Percentiles rank a stretch among this genome's conserved stretches.
These are phyloP conservation scores for Calameuta idolon DNA, from an alignment of 2,888 invertebrate genomes.

Conservation along the genomic window DNA sequence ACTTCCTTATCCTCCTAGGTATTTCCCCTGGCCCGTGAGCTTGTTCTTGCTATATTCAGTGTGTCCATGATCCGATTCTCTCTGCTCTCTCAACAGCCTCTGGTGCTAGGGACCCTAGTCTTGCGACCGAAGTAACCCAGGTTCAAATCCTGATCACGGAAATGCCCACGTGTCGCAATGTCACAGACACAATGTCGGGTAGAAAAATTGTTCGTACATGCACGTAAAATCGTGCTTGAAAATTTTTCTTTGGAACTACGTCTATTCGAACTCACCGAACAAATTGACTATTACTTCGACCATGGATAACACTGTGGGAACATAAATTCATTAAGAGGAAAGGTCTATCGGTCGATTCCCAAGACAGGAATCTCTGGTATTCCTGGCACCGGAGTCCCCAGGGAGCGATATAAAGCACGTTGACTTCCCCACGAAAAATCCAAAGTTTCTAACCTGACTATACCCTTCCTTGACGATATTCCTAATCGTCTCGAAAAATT, in stretches of 20 bases:
- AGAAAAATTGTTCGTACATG: conserved; percentile 14
- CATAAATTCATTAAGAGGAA: conserved; percentile 35
- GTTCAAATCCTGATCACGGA: conserved; percentile 25
- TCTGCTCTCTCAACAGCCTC: background rate
- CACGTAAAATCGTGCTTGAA: background rate
- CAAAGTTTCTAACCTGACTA: background rate
- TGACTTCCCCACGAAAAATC: background rate
- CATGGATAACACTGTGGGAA: conserved; percentile 29
- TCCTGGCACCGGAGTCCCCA: conserved; percentile 15
- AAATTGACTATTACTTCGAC: conserved; percentile 31
- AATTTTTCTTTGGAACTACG: background rate
- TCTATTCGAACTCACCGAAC: conserved; percentile 7
- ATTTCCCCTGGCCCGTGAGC: too few relatives aligned
- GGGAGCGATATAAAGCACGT: conserved; percentile 21
- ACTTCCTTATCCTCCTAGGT: too few relatives aligned
- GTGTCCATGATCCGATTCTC: too few relatives aligned
- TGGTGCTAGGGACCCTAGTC: conserved; percentile 19
- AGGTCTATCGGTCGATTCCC: conserved; percentile 6
- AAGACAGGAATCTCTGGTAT: conserved; percentile 19
- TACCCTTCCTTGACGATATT: background rate
- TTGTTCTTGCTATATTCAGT: too few relatives aligned
- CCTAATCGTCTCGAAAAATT: background rate
- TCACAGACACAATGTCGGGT: conserved; percentile 31
- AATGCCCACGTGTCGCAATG: conserved; percentile 2
- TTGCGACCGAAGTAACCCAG: conserved; percentile 20